Base-by-base conservation (phyloP, 1,140 invertebrate species). In the Lordiphosa stackelbergi region DNA sequence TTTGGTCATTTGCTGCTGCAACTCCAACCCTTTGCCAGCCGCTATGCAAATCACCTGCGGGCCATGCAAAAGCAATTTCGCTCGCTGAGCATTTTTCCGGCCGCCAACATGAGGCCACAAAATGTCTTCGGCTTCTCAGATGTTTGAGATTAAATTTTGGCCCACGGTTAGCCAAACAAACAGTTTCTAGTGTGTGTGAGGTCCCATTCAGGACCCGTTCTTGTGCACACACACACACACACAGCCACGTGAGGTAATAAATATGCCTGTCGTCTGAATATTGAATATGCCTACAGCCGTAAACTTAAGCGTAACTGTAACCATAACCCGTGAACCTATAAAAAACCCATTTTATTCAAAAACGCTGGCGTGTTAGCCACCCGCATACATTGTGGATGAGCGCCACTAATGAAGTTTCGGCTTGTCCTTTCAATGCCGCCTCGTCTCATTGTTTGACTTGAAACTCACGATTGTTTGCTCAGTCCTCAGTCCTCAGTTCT, bases 391-490 rank as follows among this genome's bases (percentile, higher is more conserved):
- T 68, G 63, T 68, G 71, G 70, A 73, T 78, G 73, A 64, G 73
- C 53, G 31, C 54, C 63, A 81, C 75, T 83, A 81, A 81, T 81
- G 77, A 81, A 81, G 75, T 81, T 73, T 79, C 75, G 60, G 61
- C 37, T 65, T 54, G 77, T 81, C 68, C 75, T 71, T 72, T 83
- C 54, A 72, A 69, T 64, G 68, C 56, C 74, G 65, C 56, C 63
- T 75, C 43, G 77, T 56, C 75, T 55, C 69, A 83, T 81, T 81
- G 77, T 81, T 81, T 81, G 77, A 84, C 78, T 81, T 81, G 66
- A 55, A 59, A 57, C 70, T 79, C 75, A 71, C 65, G 48, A 75
- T 64, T 81, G 75, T 79, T 79, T 79, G 66, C 66, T 60, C 71
- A 75, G 71, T 48, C 34, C 57, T 36, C 19, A 3, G n/a, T n/a